Evolutionary conservation across 2,797 vertebrate species (phyloP).

Genomic region (Spea hammondii): DNA sequence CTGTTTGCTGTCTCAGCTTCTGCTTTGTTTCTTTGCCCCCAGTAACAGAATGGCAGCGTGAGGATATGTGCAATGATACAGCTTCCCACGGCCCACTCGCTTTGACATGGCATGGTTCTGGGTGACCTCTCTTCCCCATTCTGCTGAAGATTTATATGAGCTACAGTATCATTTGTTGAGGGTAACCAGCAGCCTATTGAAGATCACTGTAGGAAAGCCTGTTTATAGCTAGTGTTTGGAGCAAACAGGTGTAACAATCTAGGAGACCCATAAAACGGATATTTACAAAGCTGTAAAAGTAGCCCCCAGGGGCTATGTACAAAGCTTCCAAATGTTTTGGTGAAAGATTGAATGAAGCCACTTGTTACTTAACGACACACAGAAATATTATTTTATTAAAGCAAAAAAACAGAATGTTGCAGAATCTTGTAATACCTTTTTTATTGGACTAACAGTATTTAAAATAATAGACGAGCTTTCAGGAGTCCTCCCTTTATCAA

Average conservation of each 20-base stretch:
- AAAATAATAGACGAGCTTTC: too few relatives aligned
- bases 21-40: slow-evolving; percentile 22
- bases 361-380: too few relatives aligned
- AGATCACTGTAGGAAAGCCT: slow-evolving; percentile 17
- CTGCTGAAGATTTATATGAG: slow-evolving; percentile 39
- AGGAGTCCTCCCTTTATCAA: too few relatives aligned
- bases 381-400: too few relatives aligned
- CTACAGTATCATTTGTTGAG: slow-evolving; percentile 24
- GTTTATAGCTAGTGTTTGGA: slow-evolving; percentile 29
- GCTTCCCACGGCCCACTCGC: slow-evolving; percentile 41
- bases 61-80: slow-evolving; percentile 26
- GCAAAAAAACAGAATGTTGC: too few relatives aligned
- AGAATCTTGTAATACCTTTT: too few relatives aligned
- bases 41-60: slow-evolving; percentile 9
- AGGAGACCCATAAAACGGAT: slow-evolving; percentile 32
- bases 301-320: slow-evolving; percentile 6
- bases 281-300: slow-evolving; percentile 40
- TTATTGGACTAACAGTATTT: too few relatives aligned
- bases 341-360: background rate
- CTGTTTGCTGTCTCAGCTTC: slow-evolving; percentile 16
- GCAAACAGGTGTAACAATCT: slow-evolving; percentile 42
- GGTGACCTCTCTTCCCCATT: slow-evolving; percentile 44
- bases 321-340: slow-evolving; percentile 3
- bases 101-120: slow-evolving; percentile 34
- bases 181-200: background rate